Percentiles rank a stretch among this genome's conserved stretches.
phyloP scores from a whole-genome alignment of 2,797 vertebrate genomes.

The Pristis pectinata region DNA sequence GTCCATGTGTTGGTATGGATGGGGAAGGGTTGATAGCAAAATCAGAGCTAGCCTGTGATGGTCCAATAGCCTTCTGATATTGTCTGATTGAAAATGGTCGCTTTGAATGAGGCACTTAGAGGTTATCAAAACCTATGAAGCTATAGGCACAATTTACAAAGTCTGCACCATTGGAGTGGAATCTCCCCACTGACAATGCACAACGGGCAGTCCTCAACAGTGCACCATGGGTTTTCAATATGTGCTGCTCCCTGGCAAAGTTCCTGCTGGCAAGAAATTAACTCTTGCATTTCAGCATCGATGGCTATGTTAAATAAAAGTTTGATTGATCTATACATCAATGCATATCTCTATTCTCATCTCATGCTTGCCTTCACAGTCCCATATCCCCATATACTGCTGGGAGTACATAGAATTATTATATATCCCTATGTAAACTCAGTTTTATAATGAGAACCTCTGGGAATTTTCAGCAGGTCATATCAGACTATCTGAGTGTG shows the following conservation, averaged over 20 bases:
- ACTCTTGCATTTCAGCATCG: background rate
- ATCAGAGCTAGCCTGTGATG: background rate
- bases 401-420: background rate
- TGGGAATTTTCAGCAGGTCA: slow-evolving; percentile 20
- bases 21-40: background rate
- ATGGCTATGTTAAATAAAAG: background rate
- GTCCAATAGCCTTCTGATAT: background rate
- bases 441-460: slow-evolving; percentile 19
- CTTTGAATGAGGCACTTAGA: background rate
- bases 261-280: background rate
- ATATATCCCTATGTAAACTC: background rate
- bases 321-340: background rate
- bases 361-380: background rate
- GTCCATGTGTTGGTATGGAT: background rate
- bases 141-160: background rate
- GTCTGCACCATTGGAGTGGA: background rate
- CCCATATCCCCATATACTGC: background rate
- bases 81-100: background rate
- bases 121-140: background rate
- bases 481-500: background rate
- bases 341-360: too few species aligned
- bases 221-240: background rate
- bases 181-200: background rate
- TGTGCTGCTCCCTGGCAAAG: background rate
- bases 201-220: background rate